Conservation (phyloP, 2,113 vertebrate species). For the Sula dactylatra region DNA sequence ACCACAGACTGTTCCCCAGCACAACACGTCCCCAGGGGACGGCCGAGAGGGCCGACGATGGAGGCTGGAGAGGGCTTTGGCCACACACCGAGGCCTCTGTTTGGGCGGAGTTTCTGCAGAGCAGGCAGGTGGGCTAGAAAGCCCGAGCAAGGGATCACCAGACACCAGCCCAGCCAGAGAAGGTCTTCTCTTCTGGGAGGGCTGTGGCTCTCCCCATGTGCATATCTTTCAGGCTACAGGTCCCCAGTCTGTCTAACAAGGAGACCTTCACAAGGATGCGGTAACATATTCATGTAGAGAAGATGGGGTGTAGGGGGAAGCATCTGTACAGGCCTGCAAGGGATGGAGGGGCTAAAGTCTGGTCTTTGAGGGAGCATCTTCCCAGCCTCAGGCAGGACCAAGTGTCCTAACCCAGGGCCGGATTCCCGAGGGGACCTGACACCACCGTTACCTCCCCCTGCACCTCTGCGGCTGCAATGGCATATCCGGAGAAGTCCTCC, state of each 20-base stretch:
- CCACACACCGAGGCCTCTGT: not conserved
- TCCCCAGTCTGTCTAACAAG: not conserved
- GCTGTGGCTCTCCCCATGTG: fast-evolving
- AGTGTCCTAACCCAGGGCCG: not conserved
- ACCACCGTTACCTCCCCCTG: slow-evolving; percentile 85
- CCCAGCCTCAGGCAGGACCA: not conserved
- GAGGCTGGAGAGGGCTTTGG: not conserved
- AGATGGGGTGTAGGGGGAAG: not conserved
- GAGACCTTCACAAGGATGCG: not conserved
- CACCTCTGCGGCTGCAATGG: slow-evolving; percentile 83
- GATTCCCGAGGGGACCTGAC: not conserved
- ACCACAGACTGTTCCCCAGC: not conserved
- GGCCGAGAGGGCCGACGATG: not conserved
- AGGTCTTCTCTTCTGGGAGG: not conserved
- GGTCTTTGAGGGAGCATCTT: not conserved
- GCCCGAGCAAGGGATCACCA: not conserved
- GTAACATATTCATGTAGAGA: not conserved
- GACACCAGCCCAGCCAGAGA: not conserved
- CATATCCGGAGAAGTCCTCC: slow-evolving; percentile 96
- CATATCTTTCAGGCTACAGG: not conserved
- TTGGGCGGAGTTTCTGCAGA: not conserved
- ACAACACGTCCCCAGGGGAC: not conserved
- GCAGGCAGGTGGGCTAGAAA: not conserved
- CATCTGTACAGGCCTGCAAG: not conserved
- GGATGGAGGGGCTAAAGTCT: not conserved